Conservation (phyloP, 2,797 vertebrate species). For the Spinus olivaceus region DNA sequence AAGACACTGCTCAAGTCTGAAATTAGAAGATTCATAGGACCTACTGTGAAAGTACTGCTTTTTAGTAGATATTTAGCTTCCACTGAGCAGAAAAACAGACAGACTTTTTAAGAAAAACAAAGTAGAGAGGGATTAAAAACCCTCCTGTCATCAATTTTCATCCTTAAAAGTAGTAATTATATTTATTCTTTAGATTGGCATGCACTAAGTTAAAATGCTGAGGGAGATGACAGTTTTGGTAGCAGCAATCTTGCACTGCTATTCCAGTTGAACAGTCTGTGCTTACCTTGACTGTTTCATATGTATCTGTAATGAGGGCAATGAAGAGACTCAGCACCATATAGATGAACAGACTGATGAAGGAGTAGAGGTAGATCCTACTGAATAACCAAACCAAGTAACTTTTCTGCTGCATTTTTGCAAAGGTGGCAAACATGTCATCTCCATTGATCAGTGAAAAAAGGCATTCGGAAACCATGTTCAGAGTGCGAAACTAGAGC, state of each 20-base stretch:
- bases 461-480: slow-evolving; percentile 89
- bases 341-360: slow-evolving; percentile 94
- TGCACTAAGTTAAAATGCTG: background rate
- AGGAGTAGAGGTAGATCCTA: slow-evolving; percentile 91
- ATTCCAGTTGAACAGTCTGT: background rate
- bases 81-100: background rate
- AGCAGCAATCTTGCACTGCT: background rate
- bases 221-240: background rate
- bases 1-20: background rate
- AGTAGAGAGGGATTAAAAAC: background rate
- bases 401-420: slow-evolving; percentile 85
- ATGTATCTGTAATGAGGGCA: slow-evolving; percentile 92
- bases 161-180: background rate
- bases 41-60: background rate
- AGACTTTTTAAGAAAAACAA: background rate
- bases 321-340: slow-evolving; percentile 98
- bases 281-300: slow-evolving; percentile 94
- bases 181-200: background rate
- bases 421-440: slow-evolving; percentile 92
- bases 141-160: background rate
- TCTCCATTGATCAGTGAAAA: slow-evolving; percentile 96
- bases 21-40: background rate
- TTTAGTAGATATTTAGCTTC: background rate
- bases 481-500: slow-evolving; percentile 87
- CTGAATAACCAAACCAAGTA: slow-evolving; percentile 95